Conservation (phyloP, 2,797 vertebrate species). For the Lithobates pipiens region DNA sequence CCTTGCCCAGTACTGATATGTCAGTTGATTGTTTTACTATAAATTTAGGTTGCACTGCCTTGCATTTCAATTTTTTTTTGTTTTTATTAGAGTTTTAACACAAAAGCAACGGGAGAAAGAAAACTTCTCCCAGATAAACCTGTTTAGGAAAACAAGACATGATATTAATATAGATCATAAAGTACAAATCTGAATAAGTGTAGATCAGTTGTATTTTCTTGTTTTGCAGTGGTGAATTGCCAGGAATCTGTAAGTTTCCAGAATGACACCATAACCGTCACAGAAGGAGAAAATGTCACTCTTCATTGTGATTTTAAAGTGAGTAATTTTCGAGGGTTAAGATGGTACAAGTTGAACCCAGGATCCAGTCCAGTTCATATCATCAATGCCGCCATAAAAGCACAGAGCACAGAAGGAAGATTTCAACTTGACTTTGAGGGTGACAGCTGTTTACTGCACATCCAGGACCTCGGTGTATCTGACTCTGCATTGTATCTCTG, state of each 20-base stretch:
- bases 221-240: constrained; percentile 16
- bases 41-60: neutral
- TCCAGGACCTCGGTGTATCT: neutral
- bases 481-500: constrained; percentile 2
- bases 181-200: too few species aligned
- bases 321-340: neutral
- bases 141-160: too few species aligned
- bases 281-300: constrained; percentile 4
- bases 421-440: constrained; percentile 33
- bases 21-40: neutral
- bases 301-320: neutral
- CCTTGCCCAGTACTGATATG: neutral
- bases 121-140: too few species aligned
- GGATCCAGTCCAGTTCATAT: neutral
- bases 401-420: neutral
- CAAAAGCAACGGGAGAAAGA: too few species aligned
- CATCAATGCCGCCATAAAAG: neutral
- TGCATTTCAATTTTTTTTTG: too few species aligned
- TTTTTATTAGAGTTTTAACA: too few species aligned
- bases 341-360: neutral
- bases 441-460: constrained; percentile 26
- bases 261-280: neutral
- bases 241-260: neutral
- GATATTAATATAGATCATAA: too few species aligned
- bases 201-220: neutral